Evolutionary conservation across 2,888 invertebrate genomes (phyloP), one percentile per base, ranked within the genome.

Genomic region (Anticlea derivata): DNA sequence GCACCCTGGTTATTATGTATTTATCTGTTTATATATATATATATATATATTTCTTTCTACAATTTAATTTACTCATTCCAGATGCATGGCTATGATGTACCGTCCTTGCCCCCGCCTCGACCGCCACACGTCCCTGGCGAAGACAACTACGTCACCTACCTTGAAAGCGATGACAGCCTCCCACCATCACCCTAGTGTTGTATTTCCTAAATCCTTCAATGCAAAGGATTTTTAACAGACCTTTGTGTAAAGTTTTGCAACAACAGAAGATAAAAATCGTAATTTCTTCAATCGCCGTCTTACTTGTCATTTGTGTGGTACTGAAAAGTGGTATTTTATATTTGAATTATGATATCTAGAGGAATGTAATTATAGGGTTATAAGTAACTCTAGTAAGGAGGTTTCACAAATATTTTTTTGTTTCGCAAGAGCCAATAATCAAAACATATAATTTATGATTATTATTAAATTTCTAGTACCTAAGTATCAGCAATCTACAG

Each of bases 11-110:
- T n/a, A n/a, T n/a, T n/a, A n/a, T n/a, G n/a, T n/a, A n/a, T n/a
- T n/a, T n/a, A n/a, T n/a, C n/a, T n/a, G n/a, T n/a, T n/a, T n/a
- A n/a, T n/a, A n/a, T n/a, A n/a, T n/a, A n/a, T n/a, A n/a, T n/a
- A n/a, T n/a, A n/a, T n/a, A n/a, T 17, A 17, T 17, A 17, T 17
- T 17, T 17, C 4, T 17, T n/a, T n/a, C n/a, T 44, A 1, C 2
- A 22, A 17, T 26, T 35, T 30, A 22, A 47, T 30, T 13, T 29
- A 31, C 3, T 34, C 3, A 65, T 87, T 90, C 0, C 92, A 97
- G 97, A 97, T 97, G 97, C 97, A 97, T 75, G 97, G 97, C 53
- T 97, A 97, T 78, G 97, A 97, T 78, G 90, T 96, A 56, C 93
- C 93, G 22, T 91, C 92, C 52, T 81, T 91, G 52, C 92, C 92